phyloP scores from a whole-genome alignment of 2,113 vertebrate genomes.

The Lamprotornis superbus region DNA sequence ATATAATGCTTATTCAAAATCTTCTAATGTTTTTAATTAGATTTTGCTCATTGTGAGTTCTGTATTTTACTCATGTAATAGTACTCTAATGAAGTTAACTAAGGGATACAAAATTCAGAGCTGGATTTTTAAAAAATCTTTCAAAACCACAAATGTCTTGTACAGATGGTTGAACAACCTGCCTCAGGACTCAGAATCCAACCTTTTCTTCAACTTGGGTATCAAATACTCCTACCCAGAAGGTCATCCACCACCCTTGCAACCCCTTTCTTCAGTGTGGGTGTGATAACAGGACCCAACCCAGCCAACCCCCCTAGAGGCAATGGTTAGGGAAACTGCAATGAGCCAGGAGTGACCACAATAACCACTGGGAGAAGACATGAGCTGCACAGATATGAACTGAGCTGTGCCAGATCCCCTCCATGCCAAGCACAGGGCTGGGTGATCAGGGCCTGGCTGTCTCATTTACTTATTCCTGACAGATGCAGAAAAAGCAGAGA shows the following conservation, averaged over 20 bases:
- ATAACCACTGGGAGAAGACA: background rate
- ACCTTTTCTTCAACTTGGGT: background rate
- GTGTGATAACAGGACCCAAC: background rate
- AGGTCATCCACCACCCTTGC: background rate
- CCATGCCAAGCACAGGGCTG: fast-evolving
- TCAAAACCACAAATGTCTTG: background rate
- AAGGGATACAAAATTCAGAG: background rate
- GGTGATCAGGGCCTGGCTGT: background rate
- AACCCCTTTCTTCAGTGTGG: background rate
- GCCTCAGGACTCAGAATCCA: background rate
- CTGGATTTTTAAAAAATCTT: background rate
- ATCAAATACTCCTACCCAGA: background rate
- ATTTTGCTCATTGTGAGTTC: background rate
- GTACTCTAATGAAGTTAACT: background rate
- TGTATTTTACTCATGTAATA: background rate
- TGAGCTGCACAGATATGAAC: background rate
- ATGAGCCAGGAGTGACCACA: background rate
- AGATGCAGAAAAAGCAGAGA: background rate
- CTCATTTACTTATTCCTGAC: background rate
- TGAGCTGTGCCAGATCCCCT: background rate
- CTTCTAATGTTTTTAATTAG: background rate
- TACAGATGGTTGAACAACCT: background rate
- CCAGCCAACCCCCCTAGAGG: background rate
- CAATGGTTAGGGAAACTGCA: background rate
- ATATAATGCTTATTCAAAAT: background rate